A percentile compares a stretch with the other conserved stretches of the same genome.
Evolutionary conservation across 2,888 invertebrate genomes (phyloP).

Genomic region (Melanostoma mellinum): DNA sequence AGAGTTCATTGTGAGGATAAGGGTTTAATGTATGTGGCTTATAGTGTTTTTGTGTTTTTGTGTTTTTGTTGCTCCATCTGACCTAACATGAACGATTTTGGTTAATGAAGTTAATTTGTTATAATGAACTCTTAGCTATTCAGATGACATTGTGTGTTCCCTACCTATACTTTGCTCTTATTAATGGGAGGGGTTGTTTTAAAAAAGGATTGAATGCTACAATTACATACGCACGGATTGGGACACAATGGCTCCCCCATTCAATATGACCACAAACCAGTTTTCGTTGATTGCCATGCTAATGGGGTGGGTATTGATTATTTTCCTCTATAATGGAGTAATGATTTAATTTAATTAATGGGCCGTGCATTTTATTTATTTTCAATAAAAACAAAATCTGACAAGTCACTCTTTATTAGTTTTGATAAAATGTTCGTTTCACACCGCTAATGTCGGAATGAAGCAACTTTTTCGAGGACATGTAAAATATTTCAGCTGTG

Average conservation of each 20-base stretch:
- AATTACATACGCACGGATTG: slow-evolving; percentile 36
- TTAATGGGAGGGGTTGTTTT: not conserved
- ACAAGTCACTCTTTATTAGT: no score
- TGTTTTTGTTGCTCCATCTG: slow-evolving; percentile 18
- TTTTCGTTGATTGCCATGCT: not conserved
- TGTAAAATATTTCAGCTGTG: no score
- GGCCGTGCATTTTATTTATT: no score
- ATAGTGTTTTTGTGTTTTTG: slow-evolving; percentile 46
- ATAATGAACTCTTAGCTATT: slow-evolving; percentile 41
- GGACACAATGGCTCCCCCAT: slow-evolving; percentile 19
- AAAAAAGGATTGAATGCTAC: slow-evolving; percentile 17
- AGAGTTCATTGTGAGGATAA: slow-evolving; percentile 38
- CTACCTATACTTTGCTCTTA: not conserved
- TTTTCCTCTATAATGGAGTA: no score
- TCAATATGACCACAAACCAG: slow-evolving; percentile 16
- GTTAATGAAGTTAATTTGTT: slow-evolving; percentile 56
- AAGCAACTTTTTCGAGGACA: no score
- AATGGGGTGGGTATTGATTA: no score
- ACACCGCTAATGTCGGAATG: no score
- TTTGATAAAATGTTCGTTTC: no score
- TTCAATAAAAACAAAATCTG: no score
- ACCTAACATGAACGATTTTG: slow-evolving; percentile 46
- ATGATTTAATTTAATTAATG: no score
- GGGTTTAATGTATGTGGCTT: slow-evolving; percentile 35
- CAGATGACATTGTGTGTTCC: not conserved